Evolutionary conservation across 2,797 vertebrate genomes (phyloP).

Genomic region (Pangasius larnaudii): DNA sequence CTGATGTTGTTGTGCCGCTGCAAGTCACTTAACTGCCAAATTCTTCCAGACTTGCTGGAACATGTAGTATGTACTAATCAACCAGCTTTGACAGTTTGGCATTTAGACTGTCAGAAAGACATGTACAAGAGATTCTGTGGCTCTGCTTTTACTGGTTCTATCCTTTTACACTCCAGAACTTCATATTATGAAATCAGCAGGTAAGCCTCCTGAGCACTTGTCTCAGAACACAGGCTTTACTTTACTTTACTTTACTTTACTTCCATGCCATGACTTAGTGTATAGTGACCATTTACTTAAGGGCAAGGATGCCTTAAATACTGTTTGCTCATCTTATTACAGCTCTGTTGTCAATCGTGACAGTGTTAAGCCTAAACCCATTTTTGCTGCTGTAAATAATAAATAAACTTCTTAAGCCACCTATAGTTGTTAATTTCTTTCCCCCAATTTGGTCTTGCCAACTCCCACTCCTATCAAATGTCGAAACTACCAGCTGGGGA

Average conservation of each 20-base stretch:
- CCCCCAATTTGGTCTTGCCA: not conserved
- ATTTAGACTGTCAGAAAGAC: conserved; percentile 5
- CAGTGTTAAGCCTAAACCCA: not conserved
- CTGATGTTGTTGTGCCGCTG: conserved; percentile 7
- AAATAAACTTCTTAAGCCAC: not conserved
- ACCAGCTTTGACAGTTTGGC: conserved; percentile 7
- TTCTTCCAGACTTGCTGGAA: not conserved
- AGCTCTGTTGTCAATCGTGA: not conserved
- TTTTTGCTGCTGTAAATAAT: not conserved
- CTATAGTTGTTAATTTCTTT: not conserved
- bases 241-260: not conserved
- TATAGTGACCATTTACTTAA: not conserved
- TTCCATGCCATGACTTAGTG: not conserved
- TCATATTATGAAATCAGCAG: not conserved
- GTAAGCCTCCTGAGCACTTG: not conserved
- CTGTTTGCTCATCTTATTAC: not conserved
- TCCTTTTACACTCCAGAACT: not conserved
- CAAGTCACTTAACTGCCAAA: conserved; percentile 4
- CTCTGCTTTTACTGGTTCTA: not conserved
- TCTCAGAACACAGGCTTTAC: not conserved
- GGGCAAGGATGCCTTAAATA: not conserved
- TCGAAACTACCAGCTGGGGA: not conserved
- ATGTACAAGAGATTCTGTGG: not conserved
- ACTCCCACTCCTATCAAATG: not conserved
- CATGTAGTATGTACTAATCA: conserved; percentile 10